These are phyloP conservation scores for Diphyllodes magnificus DNA, from an alignment of 2,113 vertebrate species.

Conservation along the genomic window DNA sequence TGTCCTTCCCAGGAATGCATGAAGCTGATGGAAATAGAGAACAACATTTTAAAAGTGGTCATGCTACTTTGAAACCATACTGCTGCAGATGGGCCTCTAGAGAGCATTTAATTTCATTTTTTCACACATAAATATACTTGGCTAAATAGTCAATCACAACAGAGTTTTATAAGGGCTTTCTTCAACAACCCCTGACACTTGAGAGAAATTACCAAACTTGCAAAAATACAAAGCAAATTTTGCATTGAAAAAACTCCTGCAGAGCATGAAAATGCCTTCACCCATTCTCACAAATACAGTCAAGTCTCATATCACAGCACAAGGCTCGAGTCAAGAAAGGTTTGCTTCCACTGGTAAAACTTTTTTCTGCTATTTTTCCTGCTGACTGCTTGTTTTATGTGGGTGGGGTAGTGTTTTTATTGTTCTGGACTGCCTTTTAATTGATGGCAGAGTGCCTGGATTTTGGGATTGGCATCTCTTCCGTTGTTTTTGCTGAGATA, in stretches of 20 bases:
- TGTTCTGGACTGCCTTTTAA: conserved; percentile 48
- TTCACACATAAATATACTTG: neutral
- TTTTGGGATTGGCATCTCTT: conserved; percentile 44
- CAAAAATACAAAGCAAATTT: neutral
- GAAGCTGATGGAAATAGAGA: neutral
- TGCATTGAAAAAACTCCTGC: neutral
- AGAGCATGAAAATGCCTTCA: neutral
- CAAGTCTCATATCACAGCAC: neutral
- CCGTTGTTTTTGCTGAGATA: conserved; percentile 23
- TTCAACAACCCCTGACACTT: neutral
- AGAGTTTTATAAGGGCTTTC: neutral
- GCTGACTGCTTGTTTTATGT: conserved; percentile 42
- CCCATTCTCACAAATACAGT: neutral
- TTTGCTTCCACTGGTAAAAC: conserved; percentile 26
- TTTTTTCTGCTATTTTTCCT: conserved; percentile 38
- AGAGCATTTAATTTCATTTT: neutral
- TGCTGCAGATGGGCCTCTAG: neutral
- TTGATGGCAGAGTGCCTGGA: conserved; percentile 52
- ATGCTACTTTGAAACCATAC: neutral
- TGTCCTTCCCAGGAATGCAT: neutral
- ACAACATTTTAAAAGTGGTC: neutral
- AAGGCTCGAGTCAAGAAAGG: neutral
- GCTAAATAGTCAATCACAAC: neutral
- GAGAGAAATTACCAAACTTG: neutral
- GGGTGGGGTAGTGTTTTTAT: conserved; percentile 52